Percentiles rank a stretch among this genome's conserved stretches.
phyloP scores from a whole-genome alignment of 2,113 vertebrate species.

The Platichthys stellatus region DNA sequence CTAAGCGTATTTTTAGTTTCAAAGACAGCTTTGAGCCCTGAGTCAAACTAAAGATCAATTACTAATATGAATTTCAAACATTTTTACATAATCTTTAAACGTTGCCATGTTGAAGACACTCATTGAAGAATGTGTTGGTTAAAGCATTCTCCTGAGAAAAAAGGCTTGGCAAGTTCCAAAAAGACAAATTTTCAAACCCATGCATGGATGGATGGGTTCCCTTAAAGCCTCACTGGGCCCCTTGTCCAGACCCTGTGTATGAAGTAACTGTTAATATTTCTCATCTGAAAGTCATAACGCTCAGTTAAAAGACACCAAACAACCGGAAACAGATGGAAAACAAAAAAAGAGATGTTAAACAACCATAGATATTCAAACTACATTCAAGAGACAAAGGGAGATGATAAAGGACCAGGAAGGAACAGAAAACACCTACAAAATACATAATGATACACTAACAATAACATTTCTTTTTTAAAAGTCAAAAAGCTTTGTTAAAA shows the following conservation, averaged over 20 bases:
- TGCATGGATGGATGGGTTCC: neutral
- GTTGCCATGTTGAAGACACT: neutral
- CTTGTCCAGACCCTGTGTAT: neutral
- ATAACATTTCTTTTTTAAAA: too few species aligned
- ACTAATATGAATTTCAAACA: neutral
- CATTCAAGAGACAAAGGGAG: too few species aligned
- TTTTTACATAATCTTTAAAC: neutral
- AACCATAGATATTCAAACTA: too few species aligned
- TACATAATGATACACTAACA: neutral
- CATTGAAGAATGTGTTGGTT: neutral
- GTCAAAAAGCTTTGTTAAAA: too few species aligned
- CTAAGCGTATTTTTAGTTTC: conserved; percentile 6
- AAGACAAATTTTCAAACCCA: neutral
- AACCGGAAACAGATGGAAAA: too few species aligned
- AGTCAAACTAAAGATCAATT: neutral
- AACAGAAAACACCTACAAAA: neutral
- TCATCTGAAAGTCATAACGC: neutral
- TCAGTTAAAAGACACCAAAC: neutral
- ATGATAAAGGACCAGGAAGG: too few species aligned
- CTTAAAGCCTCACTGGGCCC: neutral
- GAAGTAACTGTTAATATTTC: conserved; percentile 4
- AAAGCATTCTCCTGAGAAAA: neutral
- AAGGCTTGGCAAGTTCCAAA: neutral
- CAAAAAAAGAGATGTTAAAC: too few species aligned
- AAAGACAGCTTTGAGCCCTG: conserved; percentile 9